These are phyloP conservation scores for Sinocyclocheilus maitianheensis DNA, from an alignment of 2,113 vertebrate genomes.

Conservation along the genomic window DNA sequence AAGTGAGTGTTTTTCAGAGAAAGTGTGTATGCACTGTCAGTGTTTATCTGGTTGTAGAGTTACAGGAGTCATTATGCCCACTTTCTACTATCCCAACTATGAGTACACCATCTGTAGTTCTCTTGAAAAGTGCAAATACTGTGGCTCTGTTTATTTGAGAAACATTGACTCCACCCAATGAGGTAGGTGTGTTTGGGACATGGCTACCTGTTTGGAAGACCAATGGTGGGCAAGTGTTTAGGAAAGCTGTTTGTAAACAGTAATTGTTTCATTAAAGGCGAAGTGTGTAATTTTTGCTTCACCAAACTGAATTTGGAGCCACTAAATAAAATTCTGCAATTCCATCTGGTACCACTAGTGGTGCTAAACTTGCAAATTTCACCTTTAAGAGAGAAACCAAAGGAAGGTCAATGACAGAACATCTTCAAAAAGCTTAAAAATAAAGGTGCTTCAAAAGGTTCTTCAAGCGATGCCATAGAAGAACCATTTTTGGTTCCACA, in stretches of 20 bases:
- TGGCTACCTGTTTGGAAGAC: not conserved
- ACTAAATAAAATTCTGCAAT: not conserved
- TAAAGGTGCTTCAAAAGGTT: too few species aligned
- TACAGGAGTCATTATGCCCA: not conserved
- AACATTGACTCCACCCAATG: not conserved
- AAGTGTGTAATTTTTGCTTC: not conserved
- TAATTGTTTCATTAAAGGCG: not conserved
- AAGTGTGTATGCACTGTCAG: not conserved
- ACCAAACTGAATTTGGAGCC: not conserved
- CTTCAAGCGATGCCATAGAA: too few species aligned
- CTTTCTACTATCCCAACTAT: not conserved
- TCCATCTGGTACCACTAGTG: not conserved
- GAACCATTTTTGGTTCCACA: too few species aligned
- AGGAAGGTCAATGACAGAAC: not conserved
- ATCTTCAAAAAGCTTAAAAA: not conserved
- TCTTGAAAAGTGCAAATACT: not conserved
- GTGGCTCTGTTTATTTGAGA: not conserved
- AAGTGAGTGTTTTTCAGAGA: not conserved
- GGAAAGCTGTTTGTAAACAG: not conserved
- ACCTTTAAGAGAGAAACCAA: not conserved
- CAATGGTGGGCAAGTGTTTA: not conserved
- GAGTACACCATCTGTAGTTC: not conserved
- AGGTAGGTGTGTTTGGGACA: not conserved
- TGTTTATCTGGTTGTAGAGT: not conserved
- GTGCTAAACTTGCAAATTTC: conserved; percentile 8